Evolutionary conservation across 2,113 vertebrate species (phyloP).

Genomic region (Syngnathus scovelli): DNA sequence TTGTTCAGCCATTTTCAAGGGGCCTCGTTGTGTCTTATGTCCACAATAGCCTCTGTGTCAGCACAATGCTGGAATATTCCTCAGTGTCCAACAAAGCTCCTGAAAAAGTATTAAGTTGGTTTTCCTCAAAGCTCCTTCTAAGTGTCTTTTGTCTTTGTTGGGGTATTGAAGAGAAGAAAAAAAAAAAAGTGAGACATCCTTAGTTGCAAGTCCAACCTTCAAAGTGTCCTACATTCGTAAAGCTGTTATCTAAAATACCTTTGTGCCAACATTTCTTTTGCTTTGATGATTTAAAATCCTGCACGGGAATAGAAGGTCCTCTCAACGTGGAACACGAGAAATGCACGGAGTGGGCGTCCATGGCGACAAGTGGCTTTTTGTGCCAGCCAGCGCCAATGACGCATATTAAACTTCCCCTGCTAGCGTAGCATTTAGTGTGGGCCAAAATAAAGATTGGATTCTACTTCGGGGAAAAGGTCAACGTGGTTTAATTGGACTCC

Average conservation of each 20-base stretch:
- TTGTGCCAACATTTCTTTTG: background rate
- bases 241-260: background rate
- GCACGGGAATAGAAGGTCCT: background rate
- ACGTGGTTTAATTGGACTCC: background rate
- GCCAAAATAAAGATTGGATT: background rate
- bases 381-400: background rate
- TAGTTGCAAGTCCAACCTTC: background rate
- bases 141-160: too few species aligned
- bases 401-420: background rate
- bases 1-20: conserved; percentile 47
- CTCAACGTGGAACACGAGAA: background rate
- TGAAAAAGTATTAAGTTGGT: too few species aligned
- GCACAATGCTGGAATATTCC: background rate
- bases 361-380: background rate
- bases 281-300: background rate
- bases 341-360: background rate
- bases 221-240: background rate
- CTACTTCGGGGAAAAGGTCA: background rate
- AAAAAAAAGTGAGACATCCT: too few species aligned
- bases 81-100: background rate
- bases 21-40: conserved; percentile 27
- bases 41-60: conserved; percentile 45
- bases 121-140: too few species aligned
- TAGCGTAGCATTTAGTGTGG: background rate
- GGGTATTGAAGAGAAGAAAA: too few species aligned